Base-by-base conservation (phyloP, 2,113 vertebrate species). In the Sialia sialis region DNA sequence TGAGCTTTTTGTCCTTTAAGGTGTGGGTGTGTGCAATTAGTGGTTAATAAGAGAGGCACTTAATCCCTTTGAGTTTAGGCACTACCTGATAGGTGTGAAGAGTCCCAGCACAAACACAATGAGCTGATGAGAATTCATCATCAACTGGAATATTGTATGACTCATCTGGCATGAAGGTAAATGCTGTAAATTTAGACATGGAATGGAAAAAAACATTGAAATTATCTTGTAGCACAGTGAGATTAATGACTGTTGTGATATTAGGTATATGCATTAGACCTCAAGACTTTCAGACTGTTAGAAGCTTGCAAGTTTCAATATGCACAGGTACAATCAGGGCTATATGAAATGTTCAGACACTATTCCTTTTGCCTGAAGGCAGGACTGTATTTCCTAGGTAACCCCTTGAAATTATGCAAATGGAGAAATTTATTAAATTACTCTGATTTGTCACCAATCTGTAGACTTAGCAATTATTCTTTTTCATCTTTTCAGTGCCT, bases 371-470 rank as follows among this genome's bases (percentile, higher is more conserved):
- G 21, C 9, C 46, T 82, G 54, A 84, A 79, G 27, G 27, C 1
- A 4, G 19, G 32, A 68, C 6, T 30, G 6, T 43, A n/a, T 88
- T 82, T 96, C 48, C 52, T 25, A 69, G 29, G 14, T 32, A 73
- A 29, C 5, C 3, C 13, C 58, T 76, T 54, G 41, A 59, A 91
- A 68, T 36, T 2, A 23, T 29, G 25, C 39, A 64, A 38, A 11
- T 0, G 1, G 17, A 67, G 8, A 73, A 21, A 73, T 36, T 19
- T 9, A 34, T 63, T 10, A 44, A 58, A 52, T 62, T 0, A 51
- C 11, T 75, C 19, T 29, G 69, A 73, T 81, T 91, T 66, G 23
- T 70, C 62, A 64, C 49, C 7, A 6, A 13, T 56, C 73, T 69
- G 38, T 48, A 36, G 51, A 55, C 1, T 54, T 63, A 69, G 17